Evolutionary conservation across 2,888 invertebrate species (phyloP), one percentile per base, ranked within the genome.

Genomic region (Cecidostiba fungosa): DNA sequence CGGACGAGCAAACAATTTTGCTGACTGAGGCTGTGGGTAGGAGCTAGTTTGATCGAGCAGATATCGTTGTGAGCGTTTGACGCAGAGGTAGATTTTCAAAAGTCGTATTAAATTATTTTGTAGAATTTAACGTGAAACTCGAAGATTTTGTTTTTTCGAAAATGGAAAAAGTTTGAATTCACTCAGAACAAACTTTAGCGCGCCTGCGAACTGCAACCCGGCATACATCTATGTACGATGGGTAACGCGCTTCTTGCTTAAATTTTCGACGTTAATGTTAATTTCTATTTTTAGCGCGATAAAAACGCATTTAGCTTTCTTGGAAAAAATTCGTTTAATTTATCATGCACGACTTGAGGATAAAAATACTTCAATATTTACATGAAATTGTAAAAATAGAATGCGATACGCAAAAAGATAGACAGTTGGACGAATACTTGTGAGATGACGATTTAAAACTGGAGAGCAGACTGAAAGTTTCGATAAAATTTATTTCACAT

Each of bases 401-500:
- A 77, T 23, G n/a, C 32, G n/a, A 39, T 36, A 62, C 19, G 36
- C 39, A 36, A 29, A 54, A 12, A 62, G 12, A 54, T 50, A 76
- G 29, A n/a, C n/a, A 36, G 1, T 32, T 3, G 6, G 6, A 23
- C 26, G 36, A 19, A n/a, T 19, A 0, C 16, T 32, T 39, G 70
- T 16, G n/a, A 70, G 19, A 39, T 19, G 62, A 62, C 26, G 3
- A 62, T 19, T 62, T 23, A 0, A 62, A 62, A 62, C 8, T 62
- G 26, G 23, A 62, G 23, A 29, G 10, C n/a, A 26, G 12, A 66
- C 3, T 12, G 3, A 66, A 23, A n/a, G 26, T 26, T 26, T 43
- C n/a, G 43, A 23, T 73, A 69, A 59, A 69, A 47, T 82, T 69
- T 79, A 74, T 84, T 84, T 84, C 12, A 12, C 47, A 62, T 79